Evolutionary conservation across 2,888 invertebrate species (phyloP), one percentile per base, ranked within the genome.

Genomic region (Nomada fabriciana): DNA sequence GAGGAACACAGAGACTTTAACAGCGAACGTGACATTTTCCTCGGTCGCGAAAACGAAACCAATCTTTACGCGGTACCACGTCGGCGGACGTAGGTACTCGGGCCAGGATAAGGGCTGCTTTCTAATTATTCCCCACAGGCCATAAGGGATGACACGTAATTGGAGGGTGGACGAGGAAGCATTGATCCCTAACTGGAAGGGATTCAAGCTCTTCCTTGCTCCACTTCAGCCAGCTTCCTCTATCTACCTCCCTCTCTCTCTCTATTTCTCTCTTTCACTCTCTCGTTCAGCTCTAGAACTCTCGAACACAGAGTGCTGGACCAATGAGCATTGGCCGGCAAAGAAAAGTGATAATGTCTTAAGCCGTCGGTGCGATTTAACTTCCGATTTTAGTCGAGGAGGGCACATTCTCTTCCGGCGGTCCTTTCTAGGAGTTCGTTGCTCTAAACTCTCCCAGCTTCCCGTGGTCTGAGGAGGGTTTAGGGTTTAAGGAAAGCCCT

Each of bases 291-390:
- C 63, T 61, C 81, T 77, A 73, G 74, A 74, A 68, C 76, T 75
- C 81, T 72, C 77, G 78, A 73, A 65, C 63, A 43, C 70, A 52
- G 67, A 18, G 53, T 13, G 76, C 78, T 61, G 81, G 82, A 83
- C 87, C 86, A 83, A 76, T 79, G 87, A 88, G 87, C 89, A 86
- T 81, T 86, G 87, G 88, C 87, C 86, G 81, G 89, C 86, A 95
- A 95, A 95, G 95, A 95, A 95, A 95, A 95, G 95, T 95, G 95
- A 95, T 95, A 95, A 96, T 95, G 95, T 95, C 95, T 95, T 95
- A 95, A 95, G 95, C 95, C 95, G 94, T 94, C 94, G 95, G 95
- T 95, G 95, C 95, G 91, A 92, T 93, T 92, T 91, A 93, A 93
- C 91, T 92, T 91, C 87, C 90, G 91, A 92, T 93, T 93, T 91